A percentile compares a stretch with the other conserved stretches of the same genome.
These are phyloP conservation scores for Samia ricini DNA, from an alignment of 1,140 invertebrate genomes.

Conservation along the genomic window DNA sequence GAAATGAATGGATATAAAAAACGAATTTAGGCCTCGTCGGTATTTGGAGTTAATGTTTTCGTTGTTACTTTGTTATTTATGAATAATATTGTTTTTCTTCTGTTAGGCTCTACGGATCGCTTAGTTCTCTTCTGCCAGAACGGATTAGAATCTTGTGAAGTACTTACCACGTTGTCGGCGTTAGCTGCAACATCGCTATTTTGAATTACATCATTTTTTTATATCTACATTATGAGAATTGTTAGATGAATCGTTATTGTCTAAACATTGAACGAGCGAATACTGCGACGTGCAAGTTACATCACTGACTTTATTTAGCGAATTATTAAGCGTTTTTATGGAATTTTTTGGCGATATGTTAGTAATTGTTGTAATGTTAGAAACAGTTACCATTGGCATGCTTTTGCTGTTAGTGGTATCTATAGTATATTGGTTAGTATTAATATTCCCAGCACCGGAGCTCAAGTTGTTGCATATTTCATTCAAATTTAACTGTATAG, in stretches of 20 bases:
- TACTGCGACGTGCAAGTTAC: slow-evolving; percentile 42
- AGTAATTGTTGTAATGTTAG: slow-evolving; percentile 76
- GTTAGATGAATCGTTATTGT: slow-evolving; percentile 34
- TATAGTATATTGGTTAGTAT: slow-evolving; percentile 48
- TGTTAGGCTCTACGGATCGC: slow-evolving; percentile 62
- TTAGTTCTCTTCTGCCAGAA: slow-evolving; percentile 70
- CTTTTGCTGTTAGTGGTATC: slow-evolving; percentile 63
- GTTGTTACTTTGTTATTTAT: slow-evolving; percentile 70
- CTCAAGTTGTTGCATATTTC: slow-evolving; percentile 72
- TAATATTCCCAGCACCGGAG: slow-evolving; percentile 63
- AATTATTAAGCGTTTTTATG: slow-evolving; percentile 62
- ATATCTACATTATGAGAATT: slow-evolving; percentile 27
- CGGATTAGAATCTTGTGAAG: slow-evolving; percentile 63
- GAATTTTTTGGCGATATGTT: slow-evolving; percentile 75
- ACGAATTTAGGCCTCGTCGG: slow-evolving; percentile 21
- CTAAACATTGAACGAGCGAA: slow-evolving; percentile 22
- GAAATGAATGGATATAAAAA: slow-evolving; percentile 29
- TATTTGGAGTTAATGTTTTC: slow-evolving; percentile 33
- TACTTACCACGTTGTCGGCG: slow-evolving; percentile 56
- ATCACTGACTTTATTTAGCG: slow-evolving; percentile 45
- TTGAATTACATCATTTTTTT: slow-evolving; percentile 18
- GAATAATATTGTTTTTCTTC: slow-evolving; percentile 69
- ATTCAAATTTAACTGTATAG: slow-evolving; percentile 76
- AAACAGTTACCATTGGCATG: slow-evolving; percentile 78
- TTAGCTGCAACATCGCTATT: slow-evolving; percentile 31